Base-by-base conservation (phyloP, 2,113 vertebrate genomes). In the Dolichallabes microphthalmus region DNA sequence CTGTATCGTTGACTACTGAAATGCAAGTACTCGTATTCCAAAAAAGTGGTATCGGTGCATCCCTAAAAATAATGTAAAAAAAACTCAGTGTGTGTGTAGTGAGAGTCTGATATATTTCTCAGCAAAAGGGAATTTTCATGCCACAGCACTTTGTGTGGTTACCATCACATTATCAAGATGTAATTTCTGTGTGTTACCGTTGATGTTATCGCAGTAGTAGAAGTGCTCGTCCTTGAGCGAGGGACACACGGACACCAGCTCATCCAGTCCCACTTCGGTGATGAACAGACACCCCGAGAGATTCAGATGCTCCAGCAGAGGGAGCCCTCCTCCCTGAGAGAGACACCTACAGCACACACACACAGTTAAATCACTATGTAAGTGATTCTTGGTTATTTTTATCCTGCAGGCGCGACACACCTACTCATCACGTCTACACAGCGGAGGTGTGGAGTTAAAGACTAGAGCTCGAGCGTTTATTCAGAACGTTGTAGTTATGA, bases 181-280 rank as follows among this genome's bases (percentile, higher is more conserved):
- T 45, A 45, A 45, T 45, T 45, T 82, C n/a, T 55, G 15, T 55
- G 73, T 66, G 92, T 97, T 98, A 99, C 98, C 98, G 86, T 97
- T 96, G 93, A 99, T 99, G 95, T 99, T 99, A 96, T 99, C 98
- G 95, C 98, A 99, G 97, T 99, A 99, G 96, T 98, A 99, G 93
- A 99, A 99, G 94, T 98, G 96, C 92, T 99, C 97, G 66, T 98
- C 96, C 9, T 98, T 98, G 61, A 99, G 96, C 80, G 96, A 95
- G 69, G 98, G 98, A 83, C 98, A 99, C 7, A 93, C 96, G 1
- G 96, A 95, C 85, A 99, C 97, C 88, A 99, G 93, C 85, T 99
- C 96, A 91, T 97, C 96, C 89, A 99, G 95, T 84, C 98, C 98
- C 69, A 95, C 95, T 87, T 96, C 97, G 52, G 97, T 98, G 75